Evolutionary conservation across 2,888 invertebrate species (phyloP), one percentile per base, ranked within the genome.

Genomic region (Drosophila rubida): DNA sequence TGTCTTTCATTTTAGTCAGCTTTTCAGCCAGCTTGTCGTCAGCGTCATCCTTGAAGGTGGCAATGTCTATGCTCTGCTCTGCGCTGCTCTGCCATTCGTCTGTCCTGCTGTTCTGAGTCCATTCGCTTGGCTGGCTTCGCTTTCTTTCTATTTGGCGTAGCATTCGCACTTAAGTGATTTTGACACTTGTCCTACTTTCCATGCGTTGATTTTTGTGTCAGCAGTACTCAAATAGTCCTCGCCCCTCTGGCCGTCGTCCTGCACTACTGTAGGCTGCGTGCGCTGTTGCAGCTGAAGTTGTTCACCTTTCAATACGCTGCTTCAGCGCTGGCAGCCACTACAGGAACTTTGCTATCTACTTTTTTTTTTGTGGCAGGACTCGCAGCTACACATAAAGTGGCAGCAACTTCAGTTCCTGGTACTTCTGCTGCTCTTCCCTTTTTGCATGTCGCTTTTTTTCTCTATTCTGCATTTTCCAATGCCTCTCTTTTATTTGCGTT

Each of bases 191-290:
- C 85, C 83, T 67, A 84, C 82, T 84, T 84, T 87, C 77, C 81
- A 87, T 87, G 87, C 87, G 87, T 83, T 83, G 83, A 87, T 83
- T 83, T 83, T 84, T 83, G 81, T 83, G 83, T 83, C 83, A 83
- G 87, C 84, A 80, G 72, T 69, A 54, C 60, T 70, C 67, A 74
- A 54, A 48, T 59, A 37, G 44, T 9, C 27, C 19, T 7, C n/a
- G 14, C 2, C 19, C 27, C 30, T 3, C 19, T 19, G 1, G n/a
- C 32, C 1, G 2, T 25, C 2, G 7, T 5, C n/a, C n/a, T n/a
- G n/a, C n/a, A n/a, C n/a, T n/a, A 4, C 35, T 46, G 39, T 57
- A 57, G 64, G 51, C 54, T 58, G 51, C 32, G 67, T 48, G 44
- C 55, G 39, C 37, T 49, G 39, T 35, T 49, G 69, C 39, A 51